Percentiles rank a stretch among this genome's conserved stretches.
Evolutionary conservation across 92 coral and sea anemone species (phyloP).

Genomic region (Zoanthus solanderi): DNA sequence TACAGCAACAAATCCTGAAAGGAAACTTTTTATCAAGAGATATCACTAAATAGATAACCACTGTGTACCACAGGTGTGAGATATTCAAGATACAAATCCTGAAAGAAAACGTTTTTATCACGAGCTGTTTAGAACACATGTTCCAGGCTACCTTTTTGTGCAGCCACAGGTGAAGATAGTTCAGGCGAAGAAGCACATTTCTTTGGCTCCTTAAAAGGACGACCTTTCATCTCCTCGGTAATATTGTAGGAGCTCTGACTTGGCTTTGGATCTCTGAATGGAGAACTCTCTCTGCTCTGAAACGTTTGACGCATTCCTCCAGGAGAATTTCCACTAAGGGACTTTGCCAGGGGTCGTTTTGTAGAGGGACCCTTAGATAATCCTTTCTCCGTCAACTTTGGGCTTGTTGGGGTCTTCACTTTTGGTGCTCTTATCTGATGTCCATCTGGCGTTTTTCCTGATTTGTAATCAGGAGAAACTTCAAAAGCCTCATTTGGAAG

Average conservation of each 20-base stretch:
- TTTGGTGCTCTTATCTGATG: conserved; percentile 31
- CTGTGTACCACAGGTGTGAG: too few relatives aligned
- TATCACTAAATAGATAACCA: neutral
- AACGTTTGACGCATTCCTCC: conserved; percentile 50
- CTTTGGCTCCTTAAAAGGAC: conserved; percentile 51
- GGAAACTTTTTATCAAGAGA: neutral
- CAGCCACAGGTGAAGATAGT: conserved; percentile 75
- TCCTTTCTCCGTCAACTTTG: conserved; percentile 35
- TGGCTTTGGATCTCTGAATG: conserved; percentile 61
- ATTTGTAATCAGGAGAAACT: neutral
- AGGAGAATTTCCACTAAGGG: conserved; percentile 77
- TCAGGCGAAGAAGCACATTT: conserved; percentile 91
- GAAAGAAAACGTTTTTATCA: neutral
- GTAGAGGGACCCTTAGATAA: conserved; percentile 22
- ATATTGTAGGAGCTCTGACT: conserved; percentile 51
- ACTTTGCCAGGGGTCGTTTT: conserved; percentile 65
- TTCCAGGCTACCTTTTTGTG: conserved; percentile 62
- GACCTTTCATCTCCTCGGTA: neutral
- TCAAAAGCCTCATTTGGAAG: conserved; percentile 55
- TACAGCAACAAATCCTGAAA: neutral
- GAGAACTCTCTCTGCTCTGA: conserved; percentile 54
- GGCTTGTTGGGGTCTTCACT: conserved; percentile 32
- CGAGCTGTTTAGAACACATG: neutral
- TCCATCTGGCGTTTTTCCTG: neutral
- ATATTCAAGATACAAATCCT: neutral